Base-by-base conservation (phyloP, 2,113 vertebrate genomes). In the Lipotes vexillifer region DNA sequence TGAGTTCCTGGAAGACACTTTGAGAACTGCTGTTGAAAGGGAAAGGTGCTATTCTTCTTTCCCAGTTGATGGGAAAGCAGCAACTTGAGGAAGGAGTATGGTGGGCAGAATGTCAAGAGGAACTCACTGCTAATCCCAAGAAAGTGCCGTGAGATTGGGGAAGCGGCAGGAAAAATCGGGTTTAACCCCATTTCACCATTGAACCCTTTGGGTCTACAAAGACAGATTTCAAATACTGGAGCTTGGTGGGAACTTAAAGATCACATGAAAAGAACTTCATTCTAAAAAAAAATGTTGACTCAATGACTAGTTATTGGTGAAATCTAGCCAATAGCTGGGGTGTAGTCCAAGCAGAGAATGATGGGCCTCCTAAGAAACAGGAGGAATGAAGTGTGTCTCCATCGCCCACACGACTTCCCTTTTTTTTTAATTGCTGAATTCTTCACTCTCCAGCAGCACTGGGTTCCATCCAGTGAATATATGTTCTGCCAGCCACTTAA, bases 401-500 rank as follows among this genome's bases (percentile, higher is more conserved):
- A 83, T 0, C 8, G 20, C 59, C 38, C 17, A 85, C 25, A 82
- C 8, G 6, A 38, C 25, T 57, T 81, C 25, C 15, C 23, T 15
- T 83, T 44, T 61, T 88, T 93, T 61, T 88, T 86, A 63, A 38
- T 77, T 61, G 11, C 44, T 61, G 44, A 63, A 6, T 61, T 92
- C 25, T 78, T 97, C 80, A 95, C 95, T 96, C 94, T 96, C 68
- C 85, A 92, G 93, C 92, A 94, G 93, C 29, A 61, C 74, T 96
- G 97, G 98, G 63, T 88, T 94, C 86, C 82, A 90, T 95, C 96
- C 93, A 97, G 81, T 27, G 94, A 74, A 63, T 93, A 71, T 92
- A 68, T 75, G 17, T 72, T 98, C 96, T 96, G 94, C 81, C 93
- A 91, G 75, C 86, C 84, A 75, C 97, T 98, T 98, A 98, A 98